phyloP scores from a whole-genome alignment of 2,797 vertebrate genomes.

The Euphonia xanthogaster region DNA sequence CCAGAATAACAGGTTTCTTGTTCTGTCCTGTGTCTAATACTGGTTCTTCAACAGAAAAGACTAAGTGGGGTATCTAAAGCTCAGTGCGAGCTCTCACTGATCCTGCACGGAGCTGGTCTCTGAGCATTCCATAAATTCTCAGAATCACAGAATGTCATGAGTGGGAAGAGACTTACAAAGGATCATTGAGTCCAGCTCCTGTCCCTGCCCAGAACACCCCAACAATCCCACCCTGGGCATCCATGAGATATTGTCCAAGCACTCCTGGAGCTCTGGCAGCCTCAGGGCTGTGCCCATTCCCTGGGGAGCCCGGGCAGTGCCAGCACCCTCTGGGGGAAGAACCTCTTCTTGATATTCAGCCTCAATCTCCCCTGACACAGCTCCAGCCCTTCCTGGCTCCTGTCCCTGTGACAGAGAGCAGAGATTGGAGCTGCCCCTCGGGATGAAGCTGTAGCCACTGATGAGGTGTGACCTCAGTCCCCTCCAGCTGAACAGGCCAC shows the following conservation, averaged over 20 bases:
- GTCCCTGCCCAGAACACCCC: not conserved
- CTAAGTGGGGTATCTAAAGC: not conserved
- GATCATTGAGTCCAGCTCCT: fast-evolving
- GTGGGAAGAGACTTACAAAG: not conserved
- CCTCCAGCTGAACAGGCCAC: not conserved
- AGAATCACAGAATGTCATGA: not conserved
- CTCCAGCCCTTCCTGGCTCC: fast-evolving
- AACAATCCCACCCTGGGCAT: not conserved
- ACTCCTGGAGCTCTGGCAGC: not conserved
- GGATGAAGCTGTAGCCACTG: not conserved
- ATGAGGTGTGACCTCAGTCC: not conserved
- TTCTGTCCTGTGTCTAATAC: not conserved
- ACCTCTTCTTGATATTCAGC: fast-evolving
- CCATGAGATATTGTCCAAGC: fast-evolving
- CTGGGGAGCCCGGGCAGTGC: not conserved
- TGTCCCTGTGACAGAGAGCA: not conserved
- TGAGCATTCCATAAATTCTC: not conserved
- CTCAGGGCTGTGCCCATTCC: fast-evolving
- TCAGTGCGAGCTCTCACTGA: not conserved
- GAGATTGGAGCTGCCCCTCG: fast-evolving
- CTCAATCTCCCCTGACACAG: fast-evolving
- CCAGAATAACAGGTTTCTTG: not conserved
- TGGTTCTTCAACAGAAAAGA: not conserved
- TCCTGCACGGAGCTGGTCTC: not conserved
- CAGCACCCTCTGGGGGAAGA: not conserved